Evolutionary conservation across 1,140 invertebrate genomes (phyloP), one percentile per base, ranked within the genome.

Genomic region (Colletes gigas): DNA sequence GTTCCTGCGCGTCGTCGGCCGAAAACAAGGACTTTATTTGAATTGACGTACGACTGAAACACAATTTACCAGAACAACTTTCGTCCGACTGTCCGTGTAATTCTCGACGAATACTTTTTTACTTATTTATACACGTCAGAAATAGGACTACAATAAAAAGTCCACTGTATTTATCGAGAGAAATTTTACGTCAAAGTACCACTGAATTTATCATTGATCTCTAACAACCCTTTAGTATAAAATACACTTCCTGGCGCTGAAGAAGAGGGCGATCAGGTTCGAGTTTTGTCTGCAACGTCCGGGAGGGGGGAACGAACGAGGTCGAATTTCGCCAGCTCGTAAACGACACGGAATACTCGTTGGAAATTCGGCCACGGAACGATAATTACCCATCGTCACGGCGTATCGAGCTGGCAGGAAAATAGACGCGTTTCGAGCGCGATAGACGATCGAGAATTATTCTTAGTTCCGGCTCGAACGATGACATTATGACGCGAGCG

Each of bases 21-120:
- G 44, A 47, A 14, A 44, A 72, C 39, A 30, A 14, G 30, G 17
- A 9, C 19, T 39, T 71, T 47, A 57, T 21, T 65, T 17, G 12
- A 65, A 30, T 30, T 14, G 59, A 68, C 70, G 65, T 74, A 73
- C 50, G 59, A 83, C 52, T 75, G 63, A 41, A 84, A 84, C 57
- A 60, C 30, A 68, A 60, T 82, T 77, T 69, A 62, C 8, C 10
- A 12, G 7, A 41, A 17, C 30, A 73, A 47, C 30, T 84, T 57
- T 72, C 47, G 41, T 67, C n/a, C 21, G 3, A 47, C 44, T 47
- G 30, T 30, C 30, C 14, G 30, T 21, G 50, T 44, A 30, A 72
- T 52, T 63, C 30, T 9, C 9, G 30, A 1, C 3, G 7, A 30
- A 72, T 52, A 14, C 44, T 52, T 39, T 59, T 59, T 14, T 19